These are phyloP conservation scores for Aricia agestis DNA, from an alignment of 1,140 invertebrate genomes.

Conservation along the genomic window DNA sequence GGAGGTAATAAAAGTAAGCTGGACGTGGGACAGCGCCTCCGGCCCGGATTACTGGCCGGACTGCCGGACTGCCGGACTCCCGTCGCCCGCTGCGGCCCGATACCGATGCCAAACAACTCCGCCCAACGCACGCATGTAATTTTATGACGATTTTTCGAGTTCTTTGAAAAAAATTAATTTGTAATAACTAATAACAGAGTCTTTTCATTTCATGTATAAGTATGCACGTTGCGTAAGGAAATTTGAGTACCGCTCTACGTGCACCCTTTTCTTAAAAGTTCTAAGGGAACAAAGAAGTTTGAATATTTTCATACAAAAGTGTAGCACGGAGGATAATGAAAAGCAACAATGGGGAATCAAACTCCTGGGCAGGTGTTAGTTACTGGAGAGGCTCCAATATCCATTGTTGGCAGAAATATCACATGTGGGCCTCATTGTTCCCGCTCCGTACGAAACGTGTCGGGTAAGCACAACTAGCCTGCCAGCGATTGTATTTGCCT, in stretches of 20 bases:
- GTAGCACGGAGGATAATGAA: background rate
- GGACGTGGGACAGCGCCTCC: constrained; percentile 71
- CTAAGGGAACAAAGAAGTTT: background rate
- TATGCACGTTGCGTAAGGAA: too few relatives aligned
- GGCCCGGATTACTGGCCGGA: constrained; percentile 57
- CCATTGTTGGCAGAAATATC: constrained; percentile 49
- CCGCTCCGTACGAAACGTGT: constrained; percentile 46
- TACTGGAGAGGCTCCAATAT: constrained; percentile 42
- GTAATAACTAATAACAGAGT: too few relatives aligned
- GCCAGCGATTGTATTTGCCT: background rate
- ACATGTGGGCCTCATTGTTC: constrained; percentile 68
- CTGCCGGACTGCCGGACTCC: constrained; percentile 24
- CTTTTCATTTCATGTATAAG: too few relatives aligned
- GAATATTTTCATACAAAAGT: background rate
- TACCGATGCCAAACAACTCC: constrained; percentile 62
- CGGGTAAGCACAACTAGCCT: constrained; percentile 51
- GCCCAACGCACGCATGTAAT: constrained; percentile 53
- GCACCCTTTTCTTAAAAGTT: constrained; percentile 6
- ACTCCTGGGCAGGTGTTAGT: background rate
- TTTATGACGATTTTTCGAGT: constrained; percentile 21
- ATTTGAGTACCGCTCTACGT: too few relatives aligned
- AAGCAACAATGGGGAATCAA: constrained; percentile 15
- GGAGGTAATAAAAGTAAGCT: constrained; percentile 75
- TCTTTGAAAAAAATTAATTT: too few relatives aligned
- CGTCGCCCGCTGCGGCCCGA: constrained; percentile 63